Evolutionary conservation across 2,797 vertebrate species (phyloP).

Genomic region (Propithecus deckenii): DNA sequence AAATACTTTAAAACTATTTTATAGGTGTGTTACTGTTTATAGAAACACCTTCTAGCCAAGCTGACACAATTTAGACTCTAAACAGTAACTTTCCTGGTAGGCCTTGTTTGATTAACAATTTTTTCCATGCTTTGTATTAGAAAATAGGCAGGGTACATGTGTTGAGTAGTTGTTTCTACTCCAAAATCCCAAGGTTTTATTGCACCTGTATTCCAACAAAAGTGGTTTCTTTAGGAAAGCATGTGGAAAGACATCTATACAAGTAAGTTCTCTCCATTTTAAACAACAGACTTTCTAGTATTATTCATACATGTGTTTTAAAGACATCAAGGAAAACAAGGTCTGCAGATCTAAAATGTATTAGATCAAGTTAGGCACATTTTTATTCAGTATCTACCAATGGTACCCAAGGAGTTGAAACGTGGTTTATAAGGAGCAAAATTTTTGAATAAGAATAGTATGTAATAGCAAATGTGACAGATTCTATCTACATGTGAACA

Average conservation of each 20-base stretch:
- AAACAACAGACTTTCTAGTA: conserved; percentile 3
- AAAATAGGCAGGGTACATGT: background rate
- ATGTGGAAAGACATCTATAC: background rate
- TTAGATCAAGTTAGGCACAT: background rate
- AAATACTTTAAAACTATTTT: background rate
- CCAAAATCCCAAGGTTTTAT: background rate
- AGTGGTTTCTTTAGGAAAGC: background rate
- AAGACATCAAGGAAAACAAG: conserved; percentile 23
- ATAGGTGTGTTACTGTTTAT: background rate
- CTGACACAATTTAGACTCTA: conserved; percentile 4
- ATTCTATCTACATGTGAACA: background rate
- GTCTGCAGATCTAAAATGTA: background rate
- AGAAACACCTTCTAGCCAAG: background rate
- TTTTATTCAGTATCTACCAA: background rate
- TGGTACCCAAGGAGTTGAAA: background rate
- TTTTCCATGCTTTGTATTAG: background rate
- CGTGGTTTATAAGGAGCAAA: background rate
- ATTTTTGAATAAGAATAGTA: background rate
- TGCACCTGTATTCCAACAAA: background rate
- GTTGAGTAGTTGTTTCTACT: background rate
- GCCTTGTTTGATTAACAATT: background rate
- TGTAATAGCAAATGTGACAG: background rate
- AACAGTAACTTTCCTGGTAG: background rate
- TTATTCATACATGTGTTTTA: conserved; percentile 30
- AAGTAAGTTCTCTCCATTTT: background rate